These are phyloP conservation scores for Aproaerema taeniolella DNA, from an alignment of 2,888 invertebrate genomes.

Conservation along the genomic window DNA sequence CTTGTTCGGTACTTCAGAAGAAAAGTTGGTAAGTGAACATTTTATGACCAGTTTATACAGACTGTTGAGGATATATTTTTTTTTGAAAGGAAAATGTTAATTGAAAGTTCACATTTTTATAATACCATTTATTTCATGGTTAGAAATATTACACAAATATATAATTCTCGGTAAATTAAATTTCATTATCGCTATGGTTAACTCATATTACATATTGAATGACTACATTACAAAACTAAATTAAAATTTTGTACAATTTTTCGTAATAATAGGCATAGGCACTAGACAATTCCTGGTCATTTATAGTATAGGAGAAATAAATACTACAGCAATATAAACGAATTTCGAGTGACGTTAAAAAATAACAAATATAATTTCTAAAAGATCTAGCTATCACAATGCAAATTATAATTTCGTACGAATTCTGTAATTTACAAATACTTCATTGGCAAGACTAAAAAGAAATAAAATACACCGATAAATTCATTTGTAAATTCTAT, in stretches of 20 bases:
- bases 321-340: constrained; percentile 40
- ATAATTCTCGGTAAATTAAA: constrained; percentile 53
- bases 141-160: constrained; percentile 65
- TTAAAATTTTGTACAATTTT: constrained; percentile 63
- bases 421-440: constrained; percentile 57
- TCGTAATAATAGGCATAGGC: constrained; percentile 35
- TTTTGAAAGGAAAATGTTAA: constrained; percentile 2
- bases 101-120: constrained; percentile 1
- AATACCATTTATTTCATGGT: constrained; percentile 62
- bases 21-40: no score
- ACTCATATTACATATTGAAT: constrained; percentile 56
- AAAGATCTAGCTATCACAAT: constrained; percentile 71
- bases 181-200: constrained; percentile 55
- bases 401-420: constrained; percentile 54
- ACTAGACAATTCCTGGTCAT: constrained; percentile 13
- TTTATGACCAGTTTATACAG: no score
- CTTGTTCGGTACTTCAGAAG: no score
- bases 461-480: constrained; percentile 49
- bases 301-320: constrained; percentile 43
- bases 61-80: no score
- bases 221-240: constrained; percentile 44
- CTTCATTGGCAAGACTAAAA: constrained; percentile 73
- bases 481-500: constrained; percentile 58
- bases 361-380: constrained; percentile 46
- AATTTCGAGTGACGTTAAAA: constrained; percentile 44